Percentiles rank a stretch among this genome's conserved stretches.
Conservation (phyloP, 2,113 vertebrate genomes). For the Caranx ignobilis region DNA sequence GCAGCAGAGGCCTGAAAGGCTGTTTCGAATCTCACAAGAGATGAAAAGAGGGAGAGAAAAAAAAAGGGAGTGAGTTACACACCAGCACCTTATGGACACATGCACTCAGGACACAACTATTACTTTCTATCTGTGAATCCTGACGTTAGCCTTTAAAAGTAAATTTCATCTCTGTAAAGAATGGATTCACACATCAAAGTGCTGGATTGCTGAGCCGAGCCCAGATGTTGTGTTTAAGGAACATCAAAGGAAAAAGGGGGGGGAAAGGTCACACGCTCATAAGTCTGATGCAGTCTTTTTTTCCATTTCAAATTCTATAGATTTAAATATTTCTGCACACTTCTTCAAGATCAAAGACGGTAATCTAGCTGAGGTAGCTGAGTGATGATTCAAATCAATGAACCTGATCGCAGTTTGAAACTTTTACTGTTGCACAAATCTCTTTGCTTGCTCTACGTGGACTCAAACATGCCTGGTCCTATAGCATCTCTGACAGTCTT, state of each 20-base stretch:
- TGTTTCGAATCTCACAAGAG: constrained; percentile 65
- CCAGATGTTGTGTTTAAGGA: constrained; percentile 22
- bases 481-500: constrained; percentile 19
- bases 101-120: background rate
- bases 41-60: constrained; percentile 60
- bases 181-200: constrained; percentile 31
- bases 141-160: background rate
- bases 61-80: constrained; percentile 35
- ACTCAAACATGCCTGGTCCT: background rate
- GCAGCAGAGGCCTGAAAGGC: constrained; percentile 63
- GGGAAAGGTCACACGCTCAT: background rate
- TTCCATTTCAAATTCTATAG: background rate
- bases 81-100: background rate
- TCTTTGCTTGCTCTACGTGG: background rate
- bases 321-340: background rate
- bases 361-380: background rate
- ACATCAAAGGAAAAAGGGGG: constrained; percentile 16
- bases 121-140: constrained; percentile 4
- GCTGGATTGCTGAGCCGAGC: background rate
- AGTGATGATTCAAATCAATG: background rate
- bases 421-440: background rate
- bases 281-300: background rate
- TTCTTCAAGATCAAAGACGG: background rate
- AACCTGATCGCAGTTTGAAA: background rate
- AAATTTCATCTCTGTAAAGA: constrained; percentile 30